Evolutionary conservation across 2,888 invertebrate genomes (phyloP).

Genomic region (Anarsia innoxiella): DNA sequence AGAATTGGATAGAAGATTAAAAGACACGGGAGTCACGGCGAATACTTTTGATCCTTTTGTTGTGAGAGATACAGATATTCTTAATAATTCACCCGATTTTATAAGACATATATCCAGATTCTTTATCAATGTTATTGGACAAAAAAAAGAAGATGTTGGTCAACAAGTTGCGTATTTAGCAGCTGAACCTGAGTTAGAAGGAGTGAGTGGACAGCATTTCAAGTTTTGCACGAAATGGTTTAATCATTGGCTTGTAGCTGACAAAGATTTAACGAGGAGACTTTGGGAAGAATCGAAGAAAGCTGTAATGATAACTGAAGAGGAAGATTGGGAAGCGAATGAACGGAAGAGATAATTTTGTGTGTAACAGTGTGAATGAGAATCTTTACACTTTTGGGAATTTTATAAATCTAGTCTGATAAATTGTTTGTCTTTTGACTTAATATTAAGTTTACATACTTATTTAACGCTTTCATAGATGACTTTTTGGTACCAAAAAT

Average conservation of each 20-base stretch:
- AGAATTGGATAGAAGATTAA: conserved; percentile 71
- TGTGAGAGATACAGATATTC: conserved; percentile 46
- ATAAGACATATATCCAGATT: conserved; percentile 31
- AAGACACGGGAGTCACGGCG: conserved; percentile 76
- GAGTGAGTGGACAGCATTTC: conserved; percentile 44
- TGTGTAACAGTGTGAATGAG: no score
- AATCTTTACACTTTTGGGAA: no score
- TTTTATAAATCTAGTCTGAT: no score
- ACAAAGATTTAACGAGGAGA: conserved; percentile 32
- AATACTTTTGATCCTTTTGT: conserved; percentile 77
- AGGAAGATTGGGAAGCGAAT: conserved; percentile 52
- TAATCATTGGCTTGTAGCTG: conserved; percentile 45
- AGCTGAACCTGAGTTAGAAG: conserved; percentile 36
- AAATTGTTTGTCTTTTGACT: no score
- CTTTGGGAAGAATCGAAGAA: conserved; percentile 52
- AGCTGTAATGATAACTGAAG: conserved; percentile 37
- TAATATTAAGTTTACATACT: no score
- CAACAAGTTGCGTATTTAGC: conserved; percentile 48
- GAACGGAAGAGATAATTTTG: no score
- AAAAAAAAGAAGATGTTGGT: conserved; percentile 48
- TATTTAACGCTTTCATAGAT: no score
- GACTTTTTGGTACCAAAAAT: no score
- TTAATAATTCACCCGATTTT: conserved; percentile 34
- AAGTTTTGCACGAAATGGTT: conserved; percentile 48
- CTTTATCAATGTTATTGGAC: conserved; percentile 44